A percentile compares a stretch with the other conserved stretches of the same genome.
These are phyloP conservation scores for Gonocerus acuteangulatus DNA, from an alignment of 2,888 invertebrate species.

Conservation along the genomic window DNA sequence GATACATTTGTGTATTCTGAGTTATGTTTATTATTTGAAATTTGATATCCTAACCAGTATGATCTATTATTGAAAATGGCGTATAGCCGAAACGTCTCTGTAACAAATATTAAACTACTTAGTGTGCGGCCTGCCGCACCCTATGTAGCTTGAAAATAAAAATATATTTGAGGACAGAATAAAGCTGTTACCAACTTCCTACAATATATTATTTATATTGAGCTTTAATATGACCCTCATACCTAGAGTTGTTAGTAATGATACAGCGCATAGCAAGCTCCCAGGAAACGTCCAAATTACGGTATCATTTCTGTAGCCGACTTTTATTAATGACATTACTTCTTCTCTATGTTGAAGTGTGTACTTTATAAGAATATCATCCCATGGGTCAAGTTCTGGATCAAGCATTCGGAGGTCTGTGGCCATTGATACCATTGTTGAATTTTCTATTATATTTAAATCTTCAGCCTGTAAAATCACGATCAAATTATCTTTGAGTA, in stretches of 20 bases:
- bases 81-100: too few relatives aligned
- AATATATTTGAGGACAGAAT: too few relatives aligned
- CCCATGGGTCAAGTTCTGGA: constrained; percentile 53
- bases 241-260: constrained; percentile 64
- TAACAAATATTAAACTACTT: too few relatives aligned
- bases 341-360: constrained; percentile 52
- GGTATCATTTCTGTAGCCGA: constrained; percentile 50
- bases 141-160: too few relatives aligned
- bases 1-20: too few relatives aligned
- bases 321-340: constrained; percentile 51
- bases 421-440: constrained; percentile 55
- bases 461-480: constrained; percentile 46
- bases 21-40: too few relatives aligned
- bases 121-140: too few relatives aligned
- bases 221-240: constrained; percentile 31
- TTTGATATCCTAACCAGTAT: too few relatives aligned
- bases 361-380: constrained; percentile 52
- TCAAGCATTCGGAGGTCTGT: constrained; percentile 56
- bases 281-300: constrained; percentile 60
- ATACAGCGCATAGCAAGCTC: constrained; percentile 58
- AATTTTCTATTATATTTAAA: constrained; percentile 46
- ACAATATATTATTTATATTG: too few relatives aligned
- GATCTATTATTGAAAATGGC: too few relatives aligned
- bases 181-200: too few relatives aligned
- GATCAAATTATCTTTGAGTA: neutral